Base-by-base conservation (phyloP, 2,797 vertebrate species). In the Rhinella marina region DNA sequence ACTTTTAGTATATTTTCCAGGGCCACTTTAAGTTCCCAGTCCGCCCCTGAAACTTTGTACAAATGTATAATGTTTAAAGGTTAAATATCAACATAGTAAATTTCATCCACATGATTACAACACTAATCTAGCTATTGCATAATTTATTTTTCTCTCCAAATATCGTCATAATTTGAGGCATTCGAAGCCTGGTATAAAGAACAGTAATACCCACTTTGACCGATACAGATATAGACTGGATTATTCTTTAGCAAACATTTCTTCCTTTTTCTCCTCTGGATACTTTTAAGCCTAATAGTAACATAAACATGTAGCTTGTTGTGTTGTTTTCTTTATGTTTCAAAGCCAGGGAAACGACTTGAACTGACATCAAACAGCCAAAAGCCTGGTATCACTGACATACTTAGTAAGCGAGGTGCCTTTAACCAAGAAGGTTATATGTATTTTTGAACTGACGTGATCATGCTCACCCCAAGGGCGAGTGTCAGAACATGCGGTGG, bases 301-400 rank as follows among this genome's bases (percentile, higher is more conserved):
- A 87, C 29, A 75, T 66, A 61, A 78, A 66, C 77, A 86, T 57
- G 59, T 16, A 61, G 80, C 86, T 86, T 82, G 50, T 83, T 79
- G 66, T 50, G 68, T 70, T 86, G 54, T 48, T 54, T 61, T 82
- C 50, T 89, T 81, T 85, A 48, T 84, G 41, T 85, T 48, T 80
- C 87, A 88, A 85, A 75, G 12, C 83, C 41, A 78, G 82, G 3
- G 80, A 52, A 10, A 84, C 85, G 86, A 79, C 0, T 82, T 11
- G 88, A 89, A 86, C 89, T 90, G 91, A 87, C 90, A 73, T 85
- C 7, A 90, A 86, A 88, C 83, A 92, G 91, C 91, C 90, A 87
- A 89, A 86, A 90, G 91, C 86, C 0, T 68, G 32, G 88, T 88
- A 88, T 91, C 91, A 57, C 90, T 91, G 92, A 87, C 90, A 90